A percentile compares a stretch with the other conserved stretches of the same genome.
Conservation (phyloP, 2,113 vertebrate genomes). For the Cryptotis parvus region DNA sequence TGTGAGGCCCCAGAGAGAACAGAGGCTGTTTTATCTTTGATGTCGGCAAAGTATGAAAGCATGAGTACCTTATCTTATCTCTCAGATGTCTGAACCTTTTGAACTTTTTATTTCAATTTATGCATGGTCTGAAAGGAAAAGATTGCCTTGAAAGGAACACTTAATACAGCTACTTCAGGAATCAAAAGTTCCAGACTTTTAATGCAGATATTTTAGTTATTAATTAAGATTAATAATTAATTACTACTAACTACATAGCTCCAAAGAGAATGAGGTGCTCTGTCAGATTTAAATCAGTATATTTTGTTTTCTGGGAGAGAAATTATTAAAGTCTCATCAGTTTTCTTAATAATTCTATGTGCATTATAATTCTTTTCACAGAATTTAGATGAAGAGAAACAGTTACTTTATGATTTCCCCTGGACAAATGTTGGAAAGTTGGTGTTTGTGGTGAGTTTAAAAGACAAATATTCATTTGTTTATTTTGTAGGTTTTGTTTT, state of each 20-base stretch:
- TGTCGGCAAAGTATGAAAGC: conserved; percentile 34
- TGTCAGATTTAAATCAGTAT: conserved; percentile 61
- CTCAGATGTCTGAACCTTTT: conserved; percentile 2
- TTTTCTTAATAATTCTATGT: conserved; percentile 26
- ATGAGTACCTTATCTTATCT: conserved; percentile 11
- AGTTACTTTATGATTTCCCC: conserved; percentile 97
- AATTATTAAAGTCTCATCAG: conserved; percentile 2
- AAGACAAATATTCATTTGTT: background rate
- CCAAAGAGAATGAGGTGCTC: conserved; percentile 29
- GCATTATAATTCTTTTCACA: conserved; percentile 79
- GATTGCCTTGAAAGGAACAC: background rate
- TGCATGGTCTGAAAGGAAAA: conserved; percentile 25
- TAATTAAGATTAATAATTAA: too few species aligned
- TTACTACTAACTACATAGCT: conserved; percentile 40
- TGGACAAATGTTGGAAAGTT: conserved; percentile 99
- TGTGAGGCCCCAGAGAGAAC: background rate
- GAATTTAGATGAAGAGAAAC: conserved; percentile 94
- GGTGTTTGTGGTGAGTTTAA: conserved; percentile 97
- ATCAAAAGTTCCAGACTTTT: conserved; percentile 8
- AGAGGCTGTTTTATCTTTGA: background rate
- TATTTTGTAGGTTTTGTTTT: background rate
- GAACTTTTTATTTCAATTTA: conserved; percentile 63
- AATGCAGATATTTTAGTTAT: conserved; percentile 46
- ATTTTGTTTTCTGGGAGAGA: conserved; percentile 54
- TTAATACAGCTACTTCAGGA: background rate